phyloP scores from a whole-genome alignment of 2,113 vertebrate species.

The Choloepus hoffmanni region DNA sequence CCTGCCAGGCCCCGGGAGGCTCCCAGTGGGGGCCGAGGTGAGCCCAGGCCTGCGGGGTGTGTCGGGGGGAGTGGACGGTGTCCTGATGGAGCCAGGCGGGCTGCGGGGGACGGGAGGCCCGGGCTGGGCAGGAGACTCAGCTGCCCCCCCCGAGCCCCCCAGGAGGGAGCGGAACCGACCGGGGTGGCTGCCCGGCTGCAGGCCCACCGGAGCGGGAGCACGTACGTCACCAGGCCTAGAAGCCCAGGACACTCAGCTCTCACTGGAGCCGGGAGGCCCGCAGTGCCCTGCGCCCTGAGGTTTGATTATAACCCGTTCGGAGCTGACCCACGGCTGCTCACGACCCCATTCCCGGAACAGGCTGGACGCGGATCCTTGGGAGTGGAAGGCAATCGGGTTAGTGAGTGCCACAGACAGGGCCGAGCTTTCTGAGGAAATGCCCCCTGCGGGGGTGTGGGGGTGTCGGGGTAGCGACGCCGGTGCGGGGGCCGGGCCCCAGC shows the following conservation, averaged over 20 bases:
- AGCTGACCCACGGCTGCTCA: conserved; percentile 70
- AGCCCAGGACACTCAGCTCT: conserved; percentile 78
- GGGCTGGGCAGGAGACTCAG: too few relatives aligned
- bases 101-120: too few relatives aligned
- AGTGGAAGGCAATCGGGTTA: conserved; percentile 85
- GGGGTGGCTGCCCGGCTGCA: not conserved
- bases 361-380: conserved; percentile 75
- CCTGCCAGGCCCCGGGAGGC: too few relatives aligned
- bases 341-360: conserved; percentile 84
- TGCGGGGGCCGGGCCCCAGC: too few relatives aligned
- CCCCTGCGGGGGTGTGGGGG: too few relatives aligned
- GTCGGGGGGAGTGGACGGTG: too few relatives aligned
- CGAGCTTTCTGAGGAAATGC: not conserved
- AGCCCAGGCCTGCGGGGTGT: too few relatives aligned
- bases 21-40: too few relatives aligned
- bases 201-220: conserved; percentile 60
- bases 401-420: conserved; percentile 79
- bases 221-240: conserved; percentile 77
- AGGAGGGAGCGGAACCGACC: conserved; percentile 47
- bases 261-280: conserved; percentile 61
- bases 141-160: not conserved
- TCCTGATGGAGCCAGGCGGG: too few relatives aligned
- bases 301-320: conserved; percentile 76
- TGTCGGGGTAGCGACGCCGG: too few relatives aligned
- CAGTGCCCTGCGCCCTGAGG: conserved; percentile 72